Evolutionary conservation across 53 echinoderm and acorn worm species (phyloP), one percentile per base, ranked within the genome.

Genomic region (Zoroaster sp.): DNA sequence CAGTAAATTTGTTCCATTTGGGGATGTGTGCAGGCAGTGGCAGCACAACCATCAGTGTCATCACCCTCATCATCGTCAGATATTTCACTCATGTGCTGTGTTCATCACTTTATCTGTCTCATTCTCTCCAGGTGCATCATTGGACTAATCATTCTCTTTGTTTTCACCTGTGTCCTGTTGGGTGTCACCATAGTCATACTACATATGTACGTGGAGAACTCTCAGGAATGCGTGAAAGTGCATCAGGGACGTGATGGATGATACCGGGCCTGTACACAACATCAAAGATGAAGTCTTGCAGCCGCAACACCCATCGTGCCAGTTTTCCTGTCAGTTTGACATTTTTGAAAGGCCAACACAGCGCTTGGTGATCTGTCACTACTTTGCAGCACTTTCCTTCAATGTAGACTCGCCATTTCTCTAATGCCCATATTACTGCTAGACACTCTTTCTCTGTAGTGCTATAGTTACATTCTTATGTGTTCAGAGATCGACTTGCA

Each of bases 311-410:
- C 88, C 87, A 92, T 10, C 92, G 54, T 14, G 87, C 75, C 4
- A 91, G 71, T 77, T 78, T 73, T 32, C 87, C 87, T 33, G 86
- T 46, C 42, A 78, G 80, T 51, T 86, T 42, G 71, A 67, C 69
- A 37, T 92, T 92, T 1, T 72, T 35, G 54, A 92, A 92, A 23
- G 88, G 53, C 80, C 92, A 92, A 30, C 67, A 69, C 15, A 92
- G 46, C 18, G 92, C 88, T 53, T 88, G 92, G 51, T 92, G 87
- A 31, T 92, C 92, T 12, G 87, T 87, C 10, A 83, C 47, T 2
- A 75, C 75, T 3, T 1, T 11, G 32, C 35, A 75, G 3, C 75
- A 4, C 47, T 75, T 21, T 20, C 75, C 72, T 17, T 46, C 47
- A 7, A 75, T 7, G 33, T 66, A 65, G 34, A 36, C 18, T 9